phyloP scores from a whole-genome alignment of 2,888 invertebrate genomes.

The Monoplex corrugatus region DNA sequence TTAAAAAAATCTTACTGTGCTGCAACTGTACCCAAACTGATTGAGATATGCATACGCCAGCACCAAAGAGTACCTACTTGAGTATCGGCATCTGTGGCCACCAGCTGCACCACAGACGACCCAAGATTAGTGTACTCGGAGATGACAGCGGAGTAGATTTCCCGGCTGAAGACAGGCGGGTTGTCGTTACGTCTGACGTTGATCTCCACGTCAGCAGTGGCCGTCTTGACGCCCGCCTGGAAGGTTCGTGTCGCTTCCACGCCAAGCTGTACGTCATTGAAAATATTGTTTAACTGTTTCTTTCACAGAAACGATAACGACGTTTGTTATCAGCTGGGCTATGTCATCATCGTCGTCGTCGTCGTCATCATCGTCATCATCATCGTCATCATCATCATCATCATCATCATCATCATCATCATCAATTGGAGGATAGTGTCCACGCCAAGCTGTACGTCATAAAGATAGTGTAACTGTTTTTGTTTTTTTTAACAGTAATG shows the following conservation, averaged over 20 bases:
- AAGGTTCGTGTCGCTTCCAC: constrained; percentile 69
- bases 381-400: constrained; percentile 29
- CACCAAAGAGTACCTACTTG: constrained; percentile 53
- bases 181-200: constrained; percentile 72
- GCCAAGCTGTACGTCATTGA: constrained; percentile 67
- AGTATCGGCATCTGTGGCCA: constrained; percentile 67
- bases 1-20: no score
- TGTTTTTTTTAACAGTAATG: no score
- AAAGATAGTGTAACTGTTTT: no score
- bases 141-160: constrained; percentile 64
- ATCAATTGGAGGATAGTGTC: no score
- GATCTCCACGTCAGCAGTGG: constrained; percentile 69
- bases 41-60: no score
- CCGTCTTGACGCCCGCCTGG: constrained; percentile 67
- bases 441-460: no score
- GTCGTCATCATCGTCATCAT: background rate
- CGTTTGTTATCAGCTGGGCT: background rate
- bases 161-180: constrained; percentile 67
- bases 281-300: background rate
- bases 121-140: constrained; percentile 69
- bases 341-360: background rate
- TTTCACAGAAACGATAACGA: background rate
- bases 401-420: constrained; percentile 25
- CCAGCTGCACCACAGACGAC: constrained; percentile 65
- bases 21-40: no score